These are phyloP conservation scores for Tetrax tetrax DNA, from an alignment of 2,113 vertebrate genomes.

Conservation along the genomic window DNA sequence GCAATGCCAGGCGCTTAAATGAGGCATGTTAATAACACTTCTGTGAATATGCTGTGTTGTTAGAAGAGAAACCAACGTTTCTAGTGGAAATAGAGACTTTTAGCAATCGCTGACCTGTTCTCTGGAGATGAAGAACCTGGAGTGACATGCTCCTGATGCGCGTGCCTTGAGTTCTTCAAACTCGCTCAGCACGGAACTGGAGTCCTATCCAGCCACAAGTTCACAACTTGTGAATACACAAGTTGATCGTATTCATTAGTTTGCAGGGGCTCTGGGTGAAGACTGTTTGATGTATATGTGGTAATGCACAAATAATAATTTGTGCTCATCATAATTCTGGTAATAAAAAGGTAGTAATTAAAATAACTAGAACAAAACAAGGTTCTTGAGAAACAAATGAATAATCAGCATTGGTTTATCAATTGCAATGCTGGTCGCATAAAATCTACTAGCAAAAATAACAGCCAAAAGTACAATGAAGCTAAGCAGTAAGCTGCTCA, in stretches of 20 bases:
- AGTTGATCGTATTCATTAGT: rapidly evolving
- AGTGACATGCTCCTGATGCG: background rate
- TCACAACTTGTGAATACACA: too few species aligned
- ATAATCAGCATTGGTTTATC: background rate
- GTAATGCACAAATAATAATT: too few species aligned
- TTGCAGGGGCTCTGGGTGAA: background rate
- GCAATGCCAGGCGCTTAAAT: background rate
- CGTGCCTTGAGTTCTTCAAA: background rate
- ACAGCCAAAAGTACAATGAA: background rate
- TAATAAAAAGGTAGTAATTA: background rate
- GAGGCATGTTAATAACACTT: background rate
- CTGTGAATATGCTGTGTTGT: background rate
- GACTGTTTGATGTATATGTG: background rate
- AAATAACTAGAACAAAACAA: background rate
- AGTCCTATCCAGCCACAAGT: background rate
- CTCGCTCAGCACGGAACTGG: background rate
- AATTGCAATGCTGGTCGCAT: background rate
- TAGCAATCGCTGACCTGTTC: background rate
- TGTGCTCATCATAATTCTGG: background rate
- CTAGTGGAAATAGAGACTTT: background rate
- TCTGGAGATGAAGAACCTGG: background rate
- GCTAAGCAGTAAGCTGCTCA: slow-evolving; percentile 2
- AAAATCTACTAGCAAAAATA: background rate
- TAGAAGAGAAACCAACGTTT: background rate
- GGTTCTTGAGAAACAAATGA: background rate